Conservation (phyloP, 2,797 vertebrate species). For the Adelosebastes latens region DNA sequence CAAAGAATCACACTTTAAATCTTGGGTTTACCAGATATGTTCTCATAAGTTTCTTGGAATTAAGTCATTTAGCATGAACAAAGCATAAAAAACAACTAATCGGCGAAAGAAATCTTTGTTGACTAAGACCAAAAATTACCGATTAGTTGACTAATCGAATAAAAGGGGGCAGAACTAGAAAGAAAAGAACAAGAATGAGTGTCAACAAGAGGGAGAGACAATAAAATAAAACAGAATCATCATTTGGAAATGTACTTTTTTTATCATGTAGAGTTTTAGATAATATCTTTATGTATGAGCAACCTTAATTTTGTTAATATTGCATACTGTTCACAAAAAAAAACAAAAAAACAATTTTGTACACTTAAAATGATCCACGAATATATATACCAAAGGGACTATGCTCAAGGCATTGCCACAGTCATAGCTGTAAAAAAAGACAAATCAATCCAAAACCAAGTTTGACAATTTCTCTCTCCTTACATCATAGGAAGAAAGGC, state of each 20-base stretch:
- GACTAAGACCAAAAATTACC: too few species aligned
- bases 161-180: background rate
- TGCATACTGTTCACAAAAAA: background rate
- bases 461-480: background rate
- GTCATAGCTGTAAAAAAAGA: background rate
- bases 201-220: background rate
- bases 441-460: background rate
- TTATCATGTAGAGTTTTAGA: background rate
- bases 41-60: too few species aligned
- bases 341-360: background rate
- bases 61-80: too few species aligned
- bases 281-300: background rate
- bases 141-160: too few species aligned
- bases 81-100: too few species aligned
- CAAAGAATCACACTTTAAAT: too few species aligned
- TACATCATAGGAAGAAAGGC: background rate
- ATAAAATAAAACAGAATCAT: background rate
- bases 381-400: background rate
- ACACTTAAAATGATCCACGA: background rate
- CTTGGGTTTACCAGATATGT: too few species aligned
- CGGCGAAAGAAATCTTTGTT: too few species aligned
- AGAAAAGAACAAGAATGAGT: background rate
- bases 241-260: background rate
- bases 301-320: background rate
- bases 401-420: background rate